A percentile compares a stretch with the other conserved stretches of the same genome.
Conservation (phyloP, 2,797 vertebrate genomes). For the Rhynchonycteris naso region DNA sequence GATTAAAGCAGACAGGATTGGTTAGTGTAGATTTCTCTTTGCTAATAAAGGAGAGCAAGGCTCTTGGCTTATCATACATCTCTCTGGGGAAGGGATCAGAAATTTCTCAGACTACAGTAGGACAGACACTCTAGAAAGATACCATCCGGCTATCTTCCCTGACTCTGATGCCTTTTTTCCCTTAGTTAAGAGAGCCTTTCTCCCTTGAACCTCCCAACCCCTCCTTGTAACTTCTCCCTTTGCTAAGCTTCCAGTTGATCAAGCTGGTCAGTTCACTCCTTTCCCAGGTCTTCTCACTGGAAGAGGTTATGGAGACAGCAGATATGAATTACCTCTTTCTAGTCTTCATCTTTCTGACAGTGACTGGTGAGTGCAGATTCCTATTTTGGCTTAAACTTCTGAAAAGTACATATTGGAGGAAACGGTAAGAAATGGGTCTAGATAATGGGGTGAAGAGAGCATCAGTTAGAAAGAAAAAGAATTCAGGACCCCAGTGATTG, state of each 20-base stretch:
- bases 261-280: not conserved
- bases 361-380: constrained; percentile 10
- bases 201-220: not conserved
- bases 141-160: not conserved
- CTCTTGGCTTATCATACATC: not conserved
- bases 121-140: not conserved
- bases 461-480: not conserved
- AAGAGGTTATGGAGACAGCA: not conserved
- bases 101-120: not conserved
- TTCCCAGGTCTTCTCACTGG: not conserved
- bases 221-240: not conserved
- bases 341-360: not conserved
- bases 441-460: not conserved
- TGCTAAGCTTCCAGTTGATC: not conserved
- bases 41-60: not conserved
- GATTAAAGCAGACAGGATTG: not conserved
- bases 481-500: not conserved
- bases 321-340: not conserved
- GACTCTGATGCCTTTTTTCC: not conserved
- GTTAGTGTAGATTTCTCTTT: not conserved
- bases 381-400: not conserved
- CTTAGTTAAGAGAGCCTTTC: not conserved
- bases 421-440: not conserved
- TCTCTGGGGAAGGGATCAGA: not conserved
- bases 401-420: not conserved